Conservation (phyloP, 2,888 invertebrate species). For the Pachydiplax longipennis region DNA sequence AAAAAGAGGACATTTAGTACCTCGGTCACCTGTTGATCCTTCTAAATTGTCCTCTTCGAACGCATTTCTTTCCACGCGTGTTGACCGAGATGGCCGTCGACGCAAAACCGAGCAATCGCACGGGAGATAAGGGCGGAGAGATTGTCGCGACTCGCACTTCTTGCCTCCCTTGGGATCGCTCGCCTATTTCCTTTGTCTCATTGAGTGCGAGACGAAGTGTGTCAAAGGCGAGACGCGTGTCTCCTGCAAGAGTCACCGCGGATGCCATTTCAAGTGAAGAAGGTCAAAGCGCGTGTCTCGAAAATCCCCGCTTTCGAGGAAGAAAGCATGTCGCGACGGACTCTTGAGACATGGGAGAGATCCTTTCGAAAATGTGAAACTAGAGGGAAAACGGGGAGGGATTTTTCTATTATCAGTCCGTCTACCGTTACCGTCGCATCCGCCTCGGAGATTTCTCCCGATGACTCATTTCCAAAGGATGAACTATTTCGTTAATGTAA, state of each 20-base stretch:
- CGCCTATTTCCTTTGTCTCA: neutral
- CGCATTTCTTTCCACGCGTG: neutral
- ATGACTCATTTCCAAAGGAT: too few species aligned
- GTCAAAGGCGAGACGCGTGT: neutral
- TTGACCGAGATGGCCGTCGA: neutral
- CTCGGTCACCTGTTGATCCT: conserved; percentile 1
- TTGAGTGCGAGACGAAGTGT: neutral
- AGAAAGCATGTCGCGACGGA: neutral
- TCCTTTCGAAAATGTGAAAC: neutral
- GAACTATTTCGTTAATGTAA: neutral
- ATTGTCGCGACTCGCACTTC: neutral
- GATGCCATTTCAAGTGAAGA: neutral
- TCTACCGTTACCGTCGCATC: too few species aligned
- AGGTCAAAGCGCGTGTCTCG: neutral
- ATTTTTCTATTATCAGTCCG: neutral
- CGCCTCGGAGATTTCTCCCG: too few species aligned
- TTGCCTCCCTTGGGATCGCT: neutral
- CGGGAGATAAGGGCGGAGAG: neutral
- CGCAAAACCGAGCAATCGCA: neutral
- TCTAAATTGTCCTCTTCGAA: neutral
- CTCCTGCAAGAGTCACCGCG: neutral
- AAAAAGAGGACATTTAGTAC: neutral
- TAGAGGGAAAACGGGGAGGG: neutral
- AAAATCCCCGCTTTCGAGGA: neutral
- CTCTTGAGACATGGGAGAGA: neutral